Base-by-base conservation (phyloP, 1,140 invertebrate genomes). In the Glossosoma conforme region DNA sequence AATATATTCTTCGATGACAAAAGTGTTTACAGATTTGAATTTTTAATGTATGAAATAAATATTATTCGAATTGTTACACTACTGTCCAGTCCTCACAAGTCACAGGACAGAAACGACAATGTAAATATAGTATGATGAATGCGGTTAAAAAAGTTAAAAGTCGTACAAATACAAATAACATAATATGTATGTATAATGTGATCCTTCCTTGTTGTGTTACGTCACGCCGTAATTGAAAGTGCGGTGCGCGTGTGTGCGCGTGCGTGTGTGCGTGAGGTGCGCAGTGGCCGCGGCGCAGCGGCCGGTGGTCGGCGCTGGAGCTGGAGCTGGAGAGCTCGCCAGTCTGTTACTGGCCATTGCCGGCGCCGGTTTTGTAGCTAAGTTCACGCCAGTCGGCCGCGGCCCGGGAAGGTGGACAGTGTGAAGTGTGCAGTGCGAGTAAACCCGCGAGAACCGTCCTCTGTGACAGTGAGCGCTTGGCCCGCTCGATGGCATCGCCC, bases 161-260 rank as follows among this genome's bases (percentile, higher is more conserved):
- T 37, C 35, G 35, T 35, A 46, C 44, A 44, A 32, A 36, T 18
- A 44, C 38, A 44, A 36, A 44, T 44, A 40, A 51, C 25, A 32
- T 44, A 44, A 44, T 14, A 28, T 51, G 44, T 51, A n/a, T n/a
- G n/a, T n/a, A n/a, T n/a, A n/a, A n/a, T n/a, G n/a, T n/a, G n/a
- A 37, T 28, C 48, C 41, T 19, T 51, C 48, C 48, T 37, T 51
- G 48, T 51, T 51, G 28, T 44, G 44, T 50, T 51, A 51, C 48
- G 48, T 50, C 48, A 49, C 19, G 11, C 10, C 24, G 18, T 15
- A 38, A 19, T 38, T 19, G 36, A 19, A 38, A 33, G 32, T 33
- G 6, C 24, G 24, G 6, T n/a, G 24, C 6, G 24, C 6, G 24
- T 6, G 24, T 28, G 24, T 28, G 24, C 24, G n/a, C n/a, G 24